A percentile compares a stretch with the other conserved stretches of the same genome.
phyloP scores from a whole-genome alignment of 2,888 invertebrate species.

The Phasia obesa region DNA sequence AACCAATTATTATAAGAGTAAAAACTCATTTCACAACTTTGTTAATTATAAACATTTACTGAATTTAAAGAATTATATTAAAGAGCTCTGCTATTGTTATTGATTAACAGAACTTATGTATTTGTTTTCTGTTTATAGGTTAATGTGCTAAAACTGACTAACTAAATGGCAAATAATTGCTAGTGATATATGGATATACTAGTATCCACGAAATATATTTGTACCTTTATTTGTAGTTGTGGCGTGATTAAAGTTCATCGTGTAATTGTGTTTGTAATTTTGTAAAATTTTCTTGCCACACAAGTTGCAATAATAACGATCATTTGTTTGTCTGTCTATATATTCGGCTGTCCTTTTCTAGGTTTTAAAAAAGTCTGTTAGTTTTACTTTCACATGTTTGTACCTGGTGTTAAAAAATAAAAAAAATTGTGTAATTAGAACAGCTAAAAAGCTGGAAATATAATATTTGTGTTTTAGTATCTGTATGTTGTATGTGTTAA shows the following conservation, averaged over 20 bases:
- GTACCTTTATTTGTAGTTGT: conserved; percentile 8
- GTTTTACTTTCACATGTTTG: not conserved
- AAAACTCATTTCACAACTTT: no score
- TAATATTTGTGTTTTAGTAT: conserved; percentile 41
- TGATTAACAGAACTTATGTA: conserved; percentile 6
- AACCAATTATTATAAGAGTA: no score
- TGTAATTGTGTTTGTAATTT: conserved; percentile 42
- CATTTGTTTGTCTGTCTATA: conserved; percentile 26
- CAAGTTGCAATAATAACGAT: conserved; percentile 18
- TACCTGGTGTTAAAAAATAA: not conserved
- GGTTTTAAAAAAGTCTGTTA: conserved; percentile 1
- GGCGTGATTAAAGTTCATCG: conserved; percentile 38
- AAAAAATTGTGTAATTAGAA: conserved; percentile 50
- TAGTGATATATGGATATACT: conserved; percentile 11
- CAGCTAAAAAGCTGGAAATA: conserved; percentile 42
- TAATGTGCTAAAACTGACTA: conserved; percentile 58
- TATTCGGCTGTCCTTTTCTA: conserved; percentile 8
- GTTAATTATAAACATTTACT: no score
- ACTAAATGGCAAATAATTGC: conserved; percentile 14
- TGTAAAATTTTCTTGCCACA: conserved; percentile 8
- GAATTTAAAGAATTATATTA: not conserved
- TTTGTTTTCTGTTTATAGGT: conserved; percentile 58
- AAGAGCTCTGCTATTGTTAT: not conserved
- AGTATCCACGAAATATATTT: conserved; percentile 6
- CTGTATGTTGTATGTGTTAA: conserved; percentile 20